phyloP scores from a whole-genome alignment of 2,797 vertebrate species.

The Toxotes lorentzi region DNA sequence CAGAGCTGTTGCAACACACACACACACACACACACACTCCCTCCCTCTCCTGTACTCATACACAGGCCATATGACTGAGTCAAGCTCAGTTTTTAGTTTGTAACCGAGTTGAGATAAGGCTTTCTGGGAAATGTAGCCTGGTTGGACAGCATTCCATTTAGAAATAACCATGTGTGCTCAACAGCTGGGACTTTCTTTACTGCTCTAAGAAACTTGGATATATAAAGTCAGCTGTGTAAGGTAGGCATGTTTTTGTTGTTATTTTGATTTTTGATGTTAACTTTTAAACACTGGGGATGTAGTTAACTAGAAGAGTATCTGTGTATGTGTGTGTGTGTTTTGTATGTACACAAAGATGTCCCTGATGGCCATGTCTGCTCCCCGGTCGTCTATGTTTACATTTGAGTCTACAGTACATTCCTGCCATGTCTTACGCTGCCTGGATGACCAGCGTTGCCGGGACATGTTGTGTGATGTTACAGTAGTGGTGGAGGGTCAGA shows the following conservation, averaged over 20 bases:
- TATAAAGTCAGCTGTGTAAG: constrained; percentile 51
- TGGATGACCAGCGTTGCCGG: constrained; percentile 92
- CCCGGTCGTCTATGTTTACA: constrained; percentile 89
- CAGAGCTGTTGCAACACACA: constrained; percentile 79
- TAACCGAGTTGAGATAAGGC: constrained; percentile 67
- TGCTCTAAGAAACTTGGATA: constrained; percentile 50
- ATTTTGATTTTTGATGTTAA: constrained; percentile 4
- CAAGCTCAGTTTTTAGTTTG: constrained; percentile 79
- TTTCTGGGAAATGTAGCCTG: constrained; percentile 68
- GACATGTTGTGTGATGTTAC: constrained; percentile 93
- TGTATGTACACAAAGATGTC: constrained; percentile 62
- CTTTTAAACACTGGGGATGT: not conserved
- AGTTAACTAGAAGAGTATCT: not conserved
- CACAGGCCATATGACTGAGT: constrained; percentile 76
- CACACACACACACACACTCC: constrained; percentile 49
- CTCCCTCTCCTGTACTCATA: constrained; percentile 61
- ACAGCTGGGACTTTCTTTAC: constrained; percentile 54
- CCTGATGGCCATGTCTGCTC: constrained; percentile 87
- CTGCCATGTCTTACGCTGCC: constrained; percentile 88
- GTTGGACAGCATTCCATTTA: constrained; percentile 67
- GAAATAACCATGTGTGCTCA: constrained; percentile 61
- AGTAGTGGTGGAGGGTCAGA: constrained; percentile 89
- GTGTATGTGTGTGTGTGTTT: not conserved
- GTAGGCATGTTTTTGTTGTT: constrained; percentile 58
- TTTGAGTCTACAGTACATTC: constrained; percentile 94